Conservation (phyloP, 2,113 vertebrate species). For the Sceloporus undulatus region DNA sequence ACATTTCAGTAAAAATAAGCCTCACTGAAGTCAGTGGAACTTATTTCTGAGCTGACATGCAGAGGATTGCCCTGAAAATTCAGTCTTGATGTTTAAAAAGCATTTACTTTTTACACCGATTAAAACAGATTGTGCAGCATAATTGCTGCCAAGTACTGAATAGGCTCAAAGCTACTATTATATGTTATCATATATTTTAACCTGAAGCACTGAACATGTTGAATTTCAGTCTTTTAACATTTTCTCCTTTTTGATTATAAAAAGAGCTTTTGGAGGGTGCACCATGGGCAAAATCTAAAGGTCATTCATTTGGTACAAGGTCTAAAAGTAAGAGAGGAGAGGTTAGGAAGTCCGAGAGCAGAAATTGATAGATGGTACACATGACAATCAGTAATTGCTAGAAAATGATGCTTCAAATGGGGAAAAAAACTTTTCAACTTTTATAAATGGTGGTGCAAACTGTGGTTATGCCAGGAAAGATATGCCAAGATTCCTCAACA, state of each 20-base stretch:
- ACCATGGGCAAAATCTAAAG: not conserved
- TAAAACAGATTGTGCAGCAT: slow-evolving; percentile 52
- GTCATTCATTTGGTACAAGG: not conserved
- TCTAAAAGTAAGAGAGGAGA: not conserved
- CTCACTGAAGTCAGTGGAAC: not conserved
- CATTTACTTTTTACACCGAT: slow-evolving; percentile 63
- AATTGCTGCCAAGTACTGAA: slow-evolving; percentile 44
- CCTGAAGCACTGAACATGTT: slow-evolving; percentile 52
- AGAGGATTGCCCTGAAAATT: slow-evolving; percentile 44
- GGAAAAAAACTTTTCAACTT: slow-evolving; percentile 44
- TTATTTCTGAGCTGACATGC: not conserved
- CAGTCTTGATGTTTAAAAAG: slow-evolving; percentile 71
- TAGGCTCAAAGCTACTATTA: slow-evolving; percentile 60
- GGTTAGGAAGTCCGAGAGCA: not conserved
- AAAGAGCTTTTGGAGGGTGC: slow-evolving; percentile 37
- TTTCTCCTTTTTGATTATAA: slow-evolving; percentile 37
- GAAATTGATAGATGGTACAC: slow-evolving; percentile 25
- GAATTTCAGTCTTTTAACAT: slow-evolving; percentile 53
- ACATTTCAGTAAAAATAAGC: not conserved
- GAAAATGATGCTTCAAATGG: slow-evolving; percentile 33
- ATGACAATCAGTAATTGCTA: slow-evolving; percentile 39
- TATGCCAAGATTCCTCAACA: slow-evolving; percentile 54
- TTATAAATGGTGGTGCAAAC: slow-evolving; percentile 31
- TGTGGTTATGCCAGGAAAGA: slow-evolving; percentile 53
- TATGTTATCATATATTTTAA: slow-evolving; percentile 64